Evolutionary conservation across 2,797 vertebrate genomes (phyloP).

Genomic region (Vultur gryphus): DNA sequence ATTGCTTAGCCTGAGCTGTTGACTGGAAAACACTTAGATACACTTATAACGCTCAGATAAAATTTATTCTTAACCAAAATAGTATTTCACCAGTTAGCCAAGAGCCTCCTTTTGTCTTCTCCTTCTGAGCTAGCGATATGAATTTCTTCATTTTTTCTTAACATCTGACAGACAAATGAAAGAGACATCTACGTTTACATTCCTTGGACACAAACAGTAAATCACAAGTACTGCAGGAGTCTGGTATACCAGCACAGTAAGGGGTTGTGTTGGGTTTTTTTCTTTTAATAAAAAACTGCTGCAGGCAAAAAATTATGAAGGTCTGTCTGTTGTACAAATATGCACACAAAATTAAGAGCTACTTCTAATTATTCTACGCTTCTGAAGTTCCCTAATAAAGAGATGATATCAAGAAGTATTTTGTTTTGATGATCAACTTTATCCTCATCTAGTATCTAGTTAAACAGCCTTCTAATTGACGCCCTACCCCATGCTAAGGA

Average conservation of each 20-base stretch:
- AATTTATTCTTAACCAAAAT: neutral
- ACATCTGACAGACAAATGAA: neutral
- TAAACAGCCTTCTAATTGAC: neutral
- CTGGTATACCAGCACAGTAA: neutral
- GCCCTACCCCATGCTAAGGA: constrained; percentile 22
- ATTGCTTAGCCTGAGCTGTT: neutral
- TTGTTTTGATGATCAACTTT: constrained; percentile 22
- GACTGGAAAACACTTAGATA: neutral
- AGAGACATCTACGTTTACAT: neutral
- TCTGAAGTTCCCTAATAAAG: constrained; percentile 20
- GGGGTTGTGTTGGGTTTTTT: neutral
- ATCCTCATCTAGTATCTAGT: neutral
- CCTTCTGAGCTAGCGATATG: neutral
- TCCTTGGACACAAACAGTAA: neutral
- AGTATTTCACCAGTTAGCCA: neutral
- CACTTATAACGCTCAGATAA: neutral
- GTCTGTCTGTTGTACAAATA: neutral
- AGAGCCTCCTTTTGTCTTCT: neutral
- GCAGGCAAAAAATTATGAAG: neutral
- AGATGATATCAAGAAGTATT: neutral
- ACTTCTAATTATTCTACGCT: neutral
- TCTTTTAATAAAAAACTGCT: neutral
- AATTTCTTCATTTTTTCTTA: neutral
- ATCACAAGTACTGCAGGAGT: neutral
- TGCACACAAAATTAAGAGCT: neutral